Conservation (phyloP, 2,888 invertebrate genomes). For the Globia sparganii region DNA sequence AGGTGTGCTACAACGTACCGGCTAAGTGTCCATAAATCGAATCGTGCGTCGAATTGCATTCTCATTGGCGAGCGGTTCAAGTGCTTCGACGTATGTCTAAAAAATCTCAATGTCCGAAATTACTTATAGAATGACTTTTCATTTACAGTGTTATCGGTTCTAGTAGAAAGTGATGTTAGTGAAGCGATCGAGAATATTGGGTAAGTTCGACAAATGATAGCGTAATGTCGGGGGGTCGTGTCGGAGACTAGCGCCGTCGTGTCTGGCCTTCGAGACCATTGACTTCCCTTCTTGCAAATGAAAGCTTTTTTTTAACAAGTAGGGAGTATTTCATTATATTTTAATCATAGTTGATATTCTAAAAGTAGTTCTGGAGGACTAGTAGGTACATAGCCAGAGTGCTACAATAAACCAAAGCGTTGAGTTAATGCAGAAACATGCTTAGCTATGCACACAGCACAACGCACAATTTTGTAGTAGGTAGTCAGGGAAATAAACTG, state of each 20-base stretch:
- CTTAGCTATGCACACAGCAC: background rate
- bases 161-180: conserved; percentile 57
- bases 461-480: background rate
- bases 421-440: background rate
- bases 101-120: conserved; percentile 14
- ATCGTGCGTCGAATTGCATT: conserved; percentile 86
- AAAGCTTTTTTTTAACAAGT: conserved; percentile 61
- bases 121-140: background rate
- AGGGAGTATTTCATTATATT: conserved; percentile 40
- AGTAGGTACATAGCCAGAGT: background rate
- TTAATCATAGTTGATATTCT: conserved; percentile 25
- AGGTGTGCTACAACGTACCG: conserved; percentile 82
- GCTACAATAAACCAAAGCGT: background rate
- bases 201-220: conserved; percentile 82
- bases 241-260: conserved; percentile 79
- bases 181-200: conserved; percentile 79
- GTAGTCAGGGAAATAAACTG: background rate
- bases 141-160: conserved; percentile 45
- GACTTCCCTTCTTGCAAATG: conserved; percentile 79
- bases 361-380: background rate
- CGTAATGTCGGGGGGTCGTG: conserved; percentile 78
- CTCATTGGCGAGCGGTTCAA: conserved; percentile 44
- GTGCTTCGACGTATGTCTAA: conserved; percentile 25
- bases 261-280: conserved; percentile 83
- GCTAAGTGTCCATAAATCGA: conserved; percentile 87